Evolutionary conservation across 2,797 vertebrate genomes (phyloP), one percentile per base, ranked within the genome.

Genomic region (Lepilemur ruficaudatus): DNA sequence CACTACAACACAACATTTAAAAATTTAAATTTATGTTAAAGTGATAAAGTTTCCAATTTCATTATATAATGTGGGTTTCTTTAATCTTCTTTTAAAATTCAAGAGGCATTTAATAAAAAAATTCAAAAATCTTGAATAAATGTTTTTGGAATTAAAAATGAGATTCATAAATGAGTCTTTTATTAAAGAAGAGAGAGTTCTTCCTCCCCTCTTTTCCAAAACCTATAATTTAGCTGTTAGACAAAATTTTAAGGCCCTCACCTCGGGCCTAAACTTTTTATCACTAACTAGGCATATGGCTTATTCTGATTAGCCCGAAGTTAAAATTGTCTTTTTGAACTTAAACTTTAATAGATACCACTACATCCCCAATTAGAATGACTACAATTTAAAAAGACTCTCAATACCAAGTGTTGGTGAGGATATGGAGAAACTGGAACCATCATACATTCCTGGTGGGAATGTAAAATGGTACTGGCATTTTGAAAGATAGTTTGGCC

Each of bases 1-100:
- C 48, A 61, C 35, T 59, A 93, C 94, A 96, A 86, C 28, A 80
- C 48, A 91, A 46, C 91, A 91, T 76, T 90, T 28, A 10, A 69
- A 83, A 83, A 43, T 90, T 94, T 91, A 97, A 76, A 85, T 89
- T 89, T 97, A 86, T 79, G 59, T 89, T 94, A 81, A 91, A 92
- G 48, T 85, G 84, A 63, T 63, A 92, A 82, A 46, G 46, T 94
- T 97, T 89, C 48, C 32, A 93, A 55, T 90, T 90, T 90, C 46
- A 76, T 92, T 76, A 83, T 79, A 80, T 4, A 81, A 46, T 81
- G 23, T 59, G 38, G 20, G 18, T 83, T 92, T 89, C 52, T 92
- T 55, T 83, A 83, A 83, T 87, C 28, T 86, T 87, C 28, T 89
- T 92, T 91, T 76, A 59, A 95, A 97, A 88, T 94, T 92, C 30